These are phyloP conservation scores for Tethea ocularis DNA, from an alignment of 2,888 invertebrate species.

Conservation along the genomic window DNA sequence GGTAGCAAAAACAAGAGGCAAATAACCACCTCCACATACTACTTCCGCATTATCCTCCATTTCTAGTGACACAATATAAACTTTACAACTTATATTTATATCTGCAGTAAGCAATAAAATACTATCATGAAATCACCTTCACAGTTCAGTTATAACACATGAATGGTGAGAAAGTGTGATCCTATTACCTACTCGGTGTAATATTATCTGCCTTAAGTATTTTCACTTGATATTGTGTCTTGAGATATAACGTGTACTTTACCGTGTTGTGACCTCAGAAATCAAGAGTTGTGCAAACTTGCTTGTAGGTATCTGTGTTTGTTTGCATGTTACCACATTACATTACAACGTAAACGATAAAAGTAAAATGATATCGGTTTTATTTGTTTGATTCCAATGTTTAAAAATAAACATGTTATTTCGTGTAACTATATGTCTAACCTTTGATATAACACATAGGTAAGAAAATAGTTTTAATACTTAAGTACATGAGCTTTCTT, in stretches of 20 bases:
- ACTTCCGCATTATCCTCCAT: not conserved
- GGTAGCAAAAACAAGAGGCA: not conserved
- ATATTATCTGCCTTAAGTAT: not conserved
- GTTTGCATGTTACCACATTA: not conserved
- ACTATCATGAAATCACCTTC: not conserved
- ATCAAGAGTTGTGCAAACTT: constrained; percentile 5
- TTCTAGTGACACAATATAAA: not conserved
- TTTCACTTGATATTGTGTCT: not conserved
- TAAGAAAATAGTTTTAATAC: no score
- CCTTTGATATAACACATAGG: not conserved
- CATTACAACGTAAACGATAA: not conserved
- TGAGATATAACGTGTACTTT: not conserved
- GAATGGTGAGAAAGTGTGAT: constrained; percentile 1
- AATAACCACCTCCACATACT: not conserved
- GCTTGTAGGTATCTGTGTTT: not conserved
- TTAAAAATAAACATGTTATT: not conserved
- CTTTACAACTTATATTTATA: not conserved
- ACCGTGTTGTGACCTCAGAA: not conserved
- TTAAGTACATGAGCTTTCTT: not conserved
- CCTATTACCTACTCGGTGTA: not conserved
- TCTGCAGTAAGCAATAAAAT: not conserved
- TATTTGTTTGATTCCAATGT: not conserved
- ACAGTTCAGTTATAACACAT: not conserved
- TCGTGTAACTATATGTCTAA: not conserved
- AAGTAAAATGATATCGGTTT: not conserved